A percentile compares a stretch with the other conserved stretches of the same genome.
Evolutionary conservation across 1,140 invertebrate genomes (phyloP).

Genomic region (Drosophila serrata): DNA sequence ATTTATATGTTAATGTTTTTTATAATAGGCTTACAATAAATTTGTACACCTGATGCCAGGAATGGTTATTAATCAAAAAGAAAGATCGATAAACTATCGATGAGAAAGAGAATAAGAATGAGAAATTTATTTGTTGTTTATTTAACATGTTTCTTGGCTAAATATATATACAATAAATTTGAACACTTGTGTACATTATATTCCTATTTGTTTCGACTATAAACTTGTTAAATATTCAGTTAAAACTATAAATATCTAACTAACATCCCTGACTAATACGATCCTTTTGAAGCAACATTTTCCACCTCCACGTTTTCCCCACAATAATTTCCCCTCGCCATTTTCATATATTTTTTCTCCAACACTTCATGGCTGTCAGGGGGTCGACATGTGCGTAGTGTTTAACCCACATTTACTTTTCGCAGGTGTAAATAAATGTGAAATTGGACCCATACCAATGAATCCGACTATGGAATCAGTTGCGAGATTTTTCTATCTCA

Average conservation of each 20-base stretch:
- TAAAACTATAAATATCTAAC: neutral
- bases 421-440: slow-evolving; percentile 20
- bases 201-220: neutral
- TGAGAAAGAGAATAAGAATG: too few species aligned
- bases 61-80: neutral
- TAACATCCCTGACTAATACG: neutral
- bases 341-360: slow-evolving; percentile 5
- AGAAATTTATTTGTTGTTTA: too few species aligned
- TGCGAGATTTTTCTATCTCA: slow-evolving; percentile 9
- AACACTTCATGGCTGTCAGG: slow-evolving; percentile 61
- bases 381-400: slow-evolving; percentile 39
- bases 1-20: too few species aligned
- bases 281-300: slow-evolving; percentile 37
- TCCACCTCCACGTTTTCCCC: slow-evolving; percentile 30
- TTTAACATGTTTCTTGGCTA: too few species aligned
- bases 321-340: slow-evolving; percentile 62
- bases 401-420: slow-evolving; percentile 21
- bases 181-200: neutral
- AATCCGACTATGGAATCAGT: neutral
- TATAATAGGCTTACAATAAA: too few species aligned
- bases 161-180: too few species aligned
- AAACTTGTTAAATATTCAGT: neutral
- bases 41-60: slow-evolving; percentile 42
- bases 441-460: neutral
- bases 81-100: neutral